Conservation (phyloP, 2,797 vertebrate genomes). For the Gambelia wislizenii region DNA sequence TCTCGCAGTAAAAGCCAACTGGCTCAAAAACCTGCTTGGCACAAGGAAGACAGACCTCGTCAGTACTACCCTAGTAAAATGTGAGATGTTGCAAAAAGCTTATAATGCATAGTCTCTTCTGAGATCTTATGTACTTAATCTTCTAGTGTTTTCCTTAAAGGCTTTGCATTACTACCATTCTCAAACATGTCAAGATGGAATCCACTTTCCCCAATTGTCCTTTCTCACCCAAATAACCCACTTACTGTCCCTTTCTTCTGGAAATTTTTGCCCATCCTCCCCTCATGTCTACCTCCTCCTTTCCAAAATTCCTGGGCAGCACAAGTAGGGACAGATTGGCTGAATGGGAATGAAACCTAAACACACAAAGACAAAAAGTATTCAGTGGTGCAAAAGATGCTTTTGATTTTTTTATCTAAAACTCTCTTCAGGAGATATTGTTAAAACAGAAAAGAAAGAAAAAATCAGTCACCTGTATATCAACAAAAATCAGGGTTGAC, state of each 20-base stretch:
- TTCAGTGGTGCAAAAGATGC: neutral
- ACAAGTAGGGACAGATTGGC: neutral
- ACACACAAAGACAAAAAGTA: neutral
- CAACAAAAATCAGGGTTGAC: neutral
- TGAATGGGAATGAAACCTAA: neutral
- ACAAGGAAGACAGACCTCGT: neutral
- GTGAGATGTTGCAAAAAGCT: neutral
- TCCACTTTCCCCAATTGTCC: neutral
- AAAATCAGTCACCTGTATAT: neutral
- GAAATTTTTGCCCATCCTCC: too few relatives aligned
- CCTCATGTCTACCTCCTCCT: neutral
- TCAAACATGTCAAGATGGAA: neutral
- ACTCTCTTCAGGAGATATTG: neutral
- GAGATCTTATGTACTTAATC: neutral
- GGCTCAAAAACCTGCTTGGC: constrained; percentile 20
- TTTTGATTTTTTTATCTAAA: neutral
- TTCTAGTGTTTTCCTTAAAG: neutral
- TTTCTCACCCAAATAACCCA: neutral
- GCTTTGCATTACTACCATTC: neutral
- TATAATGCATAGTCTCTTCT: neutral
- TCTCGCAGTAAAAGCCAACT: constrained; percentile 38
- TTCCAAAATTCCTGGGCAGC: neutral
- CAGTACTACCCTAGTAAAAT: neutral
- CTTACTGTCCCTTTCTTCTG: neutral
- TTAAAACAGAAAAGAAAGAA: neutral